A percentile compares a stretch with the other conserved stretches of the same genome.
Evolutionary conservation across 2,113 vertebrate species (phyloP).

Genomic region (Haemorhous mexicanus): DNA sequence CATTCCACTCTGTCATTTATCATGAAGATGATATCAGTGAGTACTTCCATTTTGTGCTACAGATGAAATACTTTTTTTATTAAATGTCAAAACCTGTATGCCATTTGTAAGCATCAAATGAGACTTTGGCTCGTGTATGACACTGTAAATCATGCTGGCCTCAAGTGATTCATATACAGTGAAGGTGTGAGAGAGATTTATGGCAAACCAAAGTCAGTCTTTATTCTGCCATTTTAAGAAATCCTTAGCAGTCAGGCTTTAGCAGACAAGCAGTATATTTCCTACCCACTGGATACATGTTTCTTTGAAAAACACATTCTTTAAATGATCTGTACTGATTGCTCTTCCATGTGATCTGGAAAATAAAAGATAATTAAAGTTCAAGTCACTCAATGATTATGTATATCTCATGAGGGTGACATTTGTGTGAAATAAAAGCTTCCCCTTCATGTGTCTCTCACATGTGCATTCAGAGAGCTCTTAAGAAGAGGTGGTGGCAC

Average conservation of each 20-base stretch:
- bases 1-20: conserved; percentile 97
- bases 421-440: not conserved
- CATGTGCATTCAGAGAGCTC: not conserved
- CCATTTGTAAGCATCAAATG: not conserved
- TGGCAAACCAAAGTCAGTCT: not conserved
- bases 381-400: not conserved
- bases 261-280: not conserved
- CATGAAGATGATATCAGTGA: conserved; percentile 96
- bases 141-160: not conserved
- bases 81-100: not conserved
- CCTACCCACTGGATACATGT: not conserved
- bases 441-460: not conserved
- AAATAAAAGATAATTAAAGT: not conserved
- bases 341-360: not conserved
- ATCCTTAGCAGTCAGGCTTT: not conserved
- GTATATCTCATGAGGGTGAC: not conserved
- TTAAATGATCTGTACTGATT: not conserved
- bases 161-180: not conserved
- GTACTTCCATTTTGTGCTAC: conserved; percentile 59
- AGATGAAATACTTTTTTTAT: not conserved
- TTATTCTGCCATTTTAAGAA: not conserved
- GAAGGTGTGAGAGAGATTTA: not conserved
- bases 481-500: not conserved
- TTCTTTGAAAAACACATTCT: not conserved
- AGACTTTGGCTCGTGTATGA: not conserved